A percentile compares a stretch with the other conserved stretches of the same genome.
Evolutionary conservation across 2,113 vertebrate genomes (phyloP).

Genomic region (Hydrochoerus hydrochaeris): DNA sequence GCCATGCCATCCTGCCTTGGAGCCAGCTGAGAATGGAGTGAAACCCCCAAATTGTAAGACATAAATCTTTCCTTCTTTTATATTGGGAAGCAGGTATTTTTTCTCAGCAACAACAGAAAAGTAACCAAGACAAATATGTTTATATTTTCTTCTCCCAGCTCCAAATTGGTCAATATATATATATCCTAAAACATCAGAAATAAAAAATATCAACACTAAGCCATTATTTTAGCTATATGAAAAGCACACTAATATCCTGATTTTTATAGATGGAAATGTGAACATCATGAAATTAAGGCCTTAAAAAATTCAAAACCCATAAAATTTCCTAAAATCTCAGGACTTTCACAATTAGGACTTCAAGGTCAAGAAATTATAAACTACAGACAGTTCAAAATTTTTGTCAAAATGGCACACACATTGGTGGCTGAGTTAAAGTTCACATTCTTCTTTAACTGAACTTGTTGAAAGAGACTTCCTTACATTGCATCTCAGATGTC

Average conservation of each 20-base stretch:
- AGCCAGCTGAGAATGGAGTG: no score
- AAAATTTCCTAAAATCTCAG: background rate
- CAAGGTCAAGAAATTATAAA: background rate
- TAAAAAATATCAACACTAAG: background rate
- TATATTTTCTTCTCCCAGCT: background rate
- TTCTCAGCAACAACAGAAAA: no score
- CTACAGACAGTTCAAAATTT: background rate
- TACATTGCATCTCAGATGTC: background rate
- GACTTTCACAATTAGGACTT: background rate
- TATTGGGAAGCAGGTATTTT: no score
- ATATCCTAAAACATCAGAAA: background rate
- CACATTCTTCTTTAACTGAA: background rate
- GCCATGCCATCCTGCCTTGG: no score
- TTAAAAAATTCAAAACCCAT: background rate
- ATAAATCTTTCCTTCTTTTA: no score
- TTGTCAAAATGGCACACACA: background rate
- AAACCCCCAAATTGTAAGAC: no score
- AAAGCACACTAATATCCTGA: background rate
- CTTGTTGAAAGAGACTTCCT: background rate
- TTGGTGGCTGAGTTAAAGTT: background rate
- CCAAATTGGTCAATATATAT: background rate
- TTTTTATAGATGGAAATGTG: background rate
- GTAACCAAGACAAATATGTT: background rate
- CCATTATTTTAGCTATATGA: slow-evolving; percentile 10
- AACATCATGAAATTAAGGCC: background rate